A percentile compares a stretch with the other conserved stretches of the same genome.
Evolutionary conservation across 1,140 invertebrate species (phyloP).

Genomic region (Caenorhabditis latens): DNA sequence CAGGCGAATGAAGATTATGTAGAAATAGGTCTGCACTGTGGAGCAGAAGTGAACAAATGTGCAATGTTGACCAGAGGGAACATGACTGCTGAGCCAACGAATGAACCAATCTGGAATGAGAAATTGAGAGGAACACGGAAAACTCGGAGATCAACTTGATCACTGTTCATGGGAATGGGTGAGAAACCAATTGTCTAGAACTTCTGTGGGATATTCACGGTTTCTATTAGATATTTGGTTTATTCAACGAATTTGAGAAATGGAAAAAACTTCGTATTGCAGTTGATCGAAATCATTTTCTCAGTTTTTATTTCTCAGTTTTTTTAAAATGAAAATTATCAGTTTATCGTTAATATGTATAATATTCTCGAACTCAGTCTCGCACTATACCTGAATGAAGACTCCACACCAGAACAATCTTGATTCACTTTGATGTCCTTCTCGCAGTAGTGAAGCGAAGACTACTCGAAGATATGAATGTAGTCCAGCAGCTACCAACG

Average conservation of each 20-base stretch:
- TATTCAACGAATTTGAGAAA: no score
- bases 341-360: neutral
- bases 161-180: no score
- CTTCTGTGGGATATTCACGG: no score
- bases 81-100: slow-evolving; percentile 83
- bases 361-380: neutral
- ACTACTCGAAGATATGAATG: slow-evolving; percentile 87
- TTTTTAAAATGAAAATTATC: no score
- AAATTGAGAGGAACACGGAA: neutral
- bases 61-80: slow-evolving; percentile 85
- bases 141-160: no score
- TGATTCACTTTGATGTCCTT: slow-evolving; percentile 78
- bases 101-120: slow-evolving; percentile 83
- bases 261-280: no score
- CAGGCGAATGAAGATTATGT: neutral
- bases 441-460: slow-evolving; percentile 85
- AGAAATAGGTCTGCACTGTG: slow-evolving; percentile 41
- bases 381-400: slow-evolving; percentile 81
- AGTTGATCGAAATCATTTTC: no score
- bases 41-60: slow-evolving; percentile 80
- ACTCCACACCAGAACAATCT: slow-evolving; percentile 85
- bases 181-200: no score
- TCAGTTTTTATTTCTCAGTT: no score
- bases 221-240: no score
- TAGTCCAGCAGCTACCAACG: slow-evolving; percentile 83